These are phyloP conservation scores for Atrichornis clamosus DNA, from an alignment of 2,113 vertebrate species.

Conservation along the genomic window DNA sequence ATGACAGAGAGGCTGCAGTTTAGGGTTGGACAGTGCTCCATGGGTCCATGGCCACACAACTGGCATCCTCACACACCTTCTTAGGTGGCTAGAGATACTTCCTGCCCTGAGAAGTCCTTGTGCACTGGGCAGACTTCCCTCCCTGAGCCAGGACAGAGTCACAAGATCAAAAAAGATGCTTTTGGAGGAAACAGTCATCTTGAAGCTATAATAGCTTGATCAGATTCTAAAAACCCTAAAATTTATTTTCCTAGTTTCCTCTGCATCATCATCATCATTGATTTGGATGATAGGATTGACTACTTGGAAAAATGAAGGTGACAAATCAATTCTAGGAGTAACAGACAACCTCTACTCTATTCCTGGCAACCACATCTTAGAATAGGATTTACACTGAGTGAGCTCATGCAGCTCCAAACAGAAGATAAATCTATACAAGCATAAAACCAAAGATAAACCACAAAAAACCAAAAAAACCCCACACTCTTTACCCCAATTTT, in stretches of 20 bases:
- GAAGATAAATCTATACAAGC: background rate
- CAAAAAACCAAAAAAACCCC: background rate
- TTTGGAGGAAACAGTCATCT: background rate
- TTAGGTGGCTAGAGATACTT: background rate
- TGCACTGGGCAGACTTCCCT: background rate
- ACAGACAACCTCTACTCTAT: background rate
- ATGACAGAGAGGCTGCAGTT: background rate
- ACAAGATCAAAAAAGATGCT: background rate
- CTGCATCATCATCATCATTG: background rate
- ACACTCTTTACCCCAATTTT: background rate
- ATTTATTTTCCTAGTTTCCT: background rate
- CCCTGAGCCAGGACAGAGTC: background rate
- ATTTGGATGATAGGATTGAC: background rate
- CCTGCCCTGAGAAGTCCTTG: background rate
- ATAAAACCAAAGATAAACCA: background rate
- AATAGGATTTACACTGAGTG: background rate
- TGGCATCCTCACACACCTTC: background rate
- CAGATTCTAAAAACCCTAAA: background rate
- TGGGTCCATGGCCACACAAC: accelerated
- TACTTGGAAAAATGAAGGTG: background rate
- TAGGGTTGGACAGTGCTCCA: background rate
- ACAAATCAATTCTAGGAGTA: background rate
- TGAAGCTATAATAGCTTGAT: background rate
- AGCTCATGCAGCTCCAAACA: background rate
- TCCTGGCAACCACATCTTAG: background rate